A percentile compares a stretch with the other conserved stretches of the same genome.
Conservation (phyloP, 2,113 vertebrate species). For the Abramis brama region DNA sequence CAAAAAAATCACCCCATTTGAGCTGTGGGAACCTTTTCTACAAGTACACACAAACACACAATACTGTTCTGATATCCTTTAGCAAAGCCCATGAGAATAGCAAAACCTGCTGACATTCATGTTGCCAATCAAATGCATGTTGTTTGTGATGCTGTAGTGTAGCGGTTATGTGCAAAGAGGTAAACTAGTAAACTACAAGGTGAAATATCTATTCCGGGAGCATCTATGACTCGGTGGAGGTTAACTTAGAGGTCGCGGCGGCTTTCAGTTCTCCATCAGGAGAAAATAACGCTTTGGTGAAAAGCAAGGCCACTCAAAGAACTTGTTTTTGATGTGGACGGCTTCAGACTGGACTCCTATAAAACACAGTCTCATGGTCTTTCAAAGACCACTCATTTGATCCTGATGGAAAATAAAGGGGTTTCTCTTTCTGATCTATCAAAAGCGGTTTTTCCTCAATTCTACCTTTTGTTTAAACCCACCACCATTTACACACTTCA, state of each 20-base stretch:
- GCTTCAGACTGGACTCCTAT: not conserved
- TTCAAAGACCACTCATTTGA: slow-evolving; percentile 20
- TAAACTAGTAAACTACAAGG: not conserved
- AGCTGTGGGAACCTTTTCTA: not conserved
- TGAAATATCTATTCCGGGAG: not conserved
- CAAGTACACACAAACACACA: not conserved
- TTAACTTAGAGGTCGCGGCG: not conserved
- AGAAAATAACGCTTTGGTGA: slow-evolving; percentile 5
- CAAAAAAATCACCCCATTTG: too few relatives aligned
- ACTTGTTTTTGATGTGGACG: not conserved
- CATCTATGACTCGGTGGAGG: not conserved
- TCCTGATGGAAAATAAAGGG: slow-evolving; percentile 10
- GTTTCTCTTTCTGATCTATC: slow-evolving; percentile 1
- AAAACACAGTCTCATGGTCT: slow-evolving; percentile 3
- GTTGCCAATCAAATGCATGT: slow-evolving; percentile 13
- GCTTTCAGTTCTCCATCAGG: slow-evolving; percentile 23
- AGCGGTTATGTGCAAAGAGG: not conserved
- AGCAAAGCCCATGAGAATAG: not conserved
- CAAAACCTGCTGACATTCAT: not conserved
- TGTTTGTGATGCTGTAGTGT: not conserved
- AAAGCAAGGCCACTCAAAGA: not conserved
- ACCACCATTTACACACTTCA: not conserved
- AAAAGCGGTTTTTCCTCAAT: not conserved
- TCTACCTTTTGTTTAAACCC: not conserved
- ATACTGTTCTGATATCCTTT: not conserved